Evolutionary conservation across 2,113 vertebrate genomes (phyloP).

Genomic region (Calonectris borealis): DNA sequence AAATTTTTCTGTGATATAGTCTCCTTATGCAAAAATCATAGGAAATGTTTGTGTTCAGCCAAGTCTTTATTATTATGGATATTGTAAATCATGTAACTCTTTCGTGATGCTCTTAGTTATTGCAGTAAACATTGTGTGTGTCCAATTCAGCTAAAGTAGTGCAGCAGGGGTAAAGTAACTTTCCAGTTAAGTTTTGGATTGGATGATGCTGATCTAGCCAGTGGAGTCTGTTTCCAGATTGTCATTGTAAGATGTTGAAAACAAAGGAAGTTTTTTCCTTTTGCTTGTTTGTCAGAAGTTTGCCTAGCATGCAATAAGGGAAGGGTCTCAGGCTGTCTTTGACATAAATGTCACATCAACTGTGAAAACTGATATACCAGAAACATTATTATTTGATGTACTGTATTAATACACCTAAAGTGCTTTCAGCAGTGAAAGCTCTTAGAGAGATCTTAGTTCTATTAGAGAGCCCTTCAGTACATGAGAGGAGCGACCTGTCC

Average conservation of each 20-base stretch:
- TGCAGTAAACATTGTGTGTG: background rate
- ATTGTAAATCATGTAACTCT: rapidly evolving
- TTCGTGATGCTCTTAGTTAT: background rate
- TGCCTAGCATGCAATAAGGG: background rate
- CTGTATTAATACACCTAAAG: background rate
- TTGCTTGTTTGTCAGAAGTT: background rate
- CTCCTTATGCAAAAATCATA: background rate
- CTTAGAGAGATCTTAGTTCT: background rate
- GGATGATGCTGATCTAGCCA: background rate
- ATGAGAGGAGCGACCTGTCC: background rate
- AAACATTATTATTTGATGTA: background rate
- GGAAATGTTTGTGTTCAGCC: background rate
- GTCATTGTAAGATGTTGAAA: background rate
- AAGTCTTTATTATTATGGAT: background rate
- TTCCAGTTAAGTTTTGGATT: background rate
- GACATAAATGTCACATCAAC: background rate
- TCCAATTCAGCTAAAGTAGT: background rate
- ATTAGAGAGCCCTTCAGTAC: background rate
- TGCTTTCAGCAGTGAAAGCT: background rate
- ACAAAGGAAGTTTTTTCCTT: background rate
- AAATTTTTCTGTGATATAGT: background rate
- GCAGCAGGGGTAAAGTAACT: background rate
- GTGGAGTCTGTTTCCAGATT: background rate
- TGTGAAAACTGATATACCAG: background rate
- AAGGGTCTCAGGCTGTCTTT: background rate